Evolutionary conservation across 37 sponge, comb jelly and placozoan genomes (phyloP), one percentile per base, ranked within the genome.

Genomic region (Theonella swinhoei): DNA sequence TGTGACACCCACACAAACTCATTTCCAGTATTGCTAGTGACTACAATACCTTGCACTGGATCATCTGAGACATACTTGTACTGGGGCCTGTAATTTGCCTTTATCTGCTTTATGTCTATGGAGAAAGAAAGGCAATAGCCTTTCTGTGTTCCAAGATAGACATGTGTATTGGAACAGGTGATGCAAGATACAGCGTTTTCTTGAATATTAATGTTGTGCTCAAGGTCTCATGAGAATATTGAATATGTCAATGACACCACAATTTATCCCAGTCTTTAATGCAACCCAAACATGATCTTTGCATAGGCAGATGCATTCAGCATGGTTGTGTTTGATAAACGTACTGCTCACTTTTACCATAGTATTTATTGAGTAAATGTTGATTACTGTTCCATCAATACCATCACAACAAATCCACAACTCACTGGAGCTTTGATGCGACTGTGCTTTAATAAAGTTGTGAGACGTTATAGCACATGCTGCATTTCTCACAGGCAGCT

Each of bases 371-470:
- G 72, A 79, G 74, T 67, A 91, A 17, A 91, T 79, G 67, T 34
- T 87, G 62, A 91, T 34, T 63, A 87, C 92, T 22, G 79, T 68
- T 4, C 92, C 92, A 36, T 74, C 75, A 23, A 32, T 74, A 22
- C 78, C 83, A 83, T 91, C 84, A 63, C 88, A 87, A 43, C 88
- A 87, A 39, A 91, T 72, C 92, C 92, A 91, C 40, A 91, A 42
- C 75, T 91, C 92, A 47, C 34, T 79, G 11, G 79, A 37, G 14
- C 23, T 43, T 5, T 38, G 67, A 22, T 32, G 29, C 24, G 22
- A 39, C 22, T 72, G 66, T 28, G 63, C 76, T 35, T 29, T n/a
- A 26, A 24, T 25, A 5, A n/a, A 63, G 58, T 69, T 61, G 8
- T 66, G 25, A 34, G 70, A 40, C 39, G 64, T 63, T 33, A 91